Percentiles rank a stretch among this genome's conserved stretches.
Evolutionary conservation across 2,113 vertebrate genomes (phyloP).

Genomic region (Mesoclemmys tuberculata): DNA sequence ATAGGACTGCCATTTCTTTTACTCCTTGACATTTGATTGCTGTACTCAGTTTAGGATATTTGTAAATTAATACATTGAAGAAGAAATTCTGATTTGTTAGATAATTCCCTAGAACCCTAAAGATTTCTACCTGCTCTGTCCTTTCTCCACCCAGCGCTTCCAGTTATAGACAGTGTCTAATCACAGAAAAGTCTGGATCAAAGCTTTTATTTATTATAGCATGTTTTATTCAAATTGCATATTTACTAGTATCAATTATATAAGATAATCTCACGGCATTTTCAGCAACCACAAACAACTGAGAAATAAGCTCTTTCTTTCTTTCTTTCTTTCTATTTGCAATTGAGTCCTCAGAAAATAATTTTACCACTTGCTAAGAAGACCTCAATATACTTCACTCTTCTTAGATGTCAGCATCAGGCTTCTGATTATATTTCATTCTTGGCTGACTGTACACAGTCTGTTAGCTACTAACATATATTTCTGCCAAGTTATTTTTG

Average conservation of each 20-base stretch:
- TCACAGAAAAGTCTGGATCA: background rate
- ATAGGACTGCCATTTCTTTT: background rate
- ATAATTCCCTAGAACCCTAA: background rate
- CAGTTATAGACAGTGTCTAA: background rate
- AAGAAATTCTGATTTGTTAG: background rate
- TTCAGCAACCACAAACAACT: background rate
- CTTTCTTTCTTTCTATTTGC: slow-evolving; percentile 1
- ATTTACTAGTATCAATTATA: background rate
- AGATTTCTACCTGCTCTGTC: background rate
- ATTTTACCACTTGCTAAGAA: slow-evolving; percentile 42
- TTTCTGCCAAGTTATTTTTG: slow-evolving; percentile 51
- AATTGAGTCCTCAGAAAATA: slow-evolving; percentile 47
- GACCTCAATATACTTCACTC: background rate
- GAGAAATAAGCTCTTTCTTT: background rate
- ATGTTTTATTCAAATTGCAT: background rate
- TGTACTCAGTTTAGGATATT: background rate
- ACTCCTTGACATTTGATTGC: background rate
- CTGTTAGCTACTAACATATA: slow-evolving; percentile 17
- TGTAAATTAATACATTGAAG: background rate
- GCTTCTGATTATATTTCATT: slow-evolving; percentile 43
- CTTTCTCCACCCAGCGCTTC: accelerated
- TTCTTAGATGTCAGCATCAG: slow-evolving; percentile 39
- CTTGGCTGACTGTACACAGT: slow-evolving; percentile 12
- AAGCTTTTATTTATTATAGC: background rate
- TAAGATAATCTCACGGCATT: background rate